Percentiles rank a stretch among this genome's conserved stretches.
These are phyloP conservation scores for Zapus hudsonius DNA, from an alignment of 2,113 vertebrate species.

Conservation along the genomic window DNA sequence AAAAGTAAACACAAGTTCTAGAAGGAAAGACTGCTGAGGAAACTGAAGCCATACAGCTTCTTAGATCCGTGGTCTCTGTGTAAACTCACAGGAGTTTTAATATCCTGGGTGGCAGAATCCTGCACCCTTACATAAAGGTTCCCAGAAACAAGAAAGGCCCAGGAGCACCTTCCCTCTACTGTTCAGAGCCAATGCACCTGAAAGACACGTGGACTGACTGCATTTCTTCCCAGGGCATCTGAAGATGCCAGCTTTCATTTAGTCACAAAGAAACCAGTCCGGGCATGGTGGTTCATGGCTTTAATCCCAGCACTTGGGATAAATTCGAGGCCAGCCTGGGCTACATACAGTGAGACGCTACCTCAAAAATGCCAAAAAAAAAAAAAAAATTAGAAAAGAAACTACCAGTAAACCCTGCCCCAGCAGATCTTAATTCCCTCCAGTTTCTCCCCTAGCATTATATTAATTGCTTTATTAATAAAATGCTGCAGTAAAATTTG, in stretches of 20 bases:
- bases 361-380: no score
- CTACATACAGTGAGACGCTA: no score
- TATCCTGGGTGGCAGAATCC: background rate
- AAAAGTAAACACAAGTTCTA: slow-evolving; percentile 44
- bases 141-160: slow-evolving; percentile 11
- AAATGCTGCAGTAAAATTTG: slow-evolving; percentile 62
- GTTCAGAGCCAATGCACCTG: background rate
- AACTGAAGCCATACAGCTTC: background rate
- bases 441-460: background rate
- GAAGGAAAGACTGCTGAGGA: background rate
- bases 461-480: slow-evolving; percentile 63
- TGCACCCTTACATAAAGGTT: slow-evolving; percentile 52
- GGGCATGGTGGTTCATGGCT: no score
- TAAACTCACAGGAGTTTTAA: background rate
- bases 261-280: slow-evolving; percentile 35
- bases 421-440: slow-evolving; percentile 35
- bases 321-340: no score
- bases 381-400: no score
- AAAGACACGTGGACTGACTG: background rate
- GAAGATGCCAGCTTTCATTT: slow-evolving; percentile 24
- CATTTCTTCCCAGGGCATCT: background rate
- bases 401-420: background rate
- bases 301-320: no score
- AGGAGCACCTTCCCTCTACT: background rate
- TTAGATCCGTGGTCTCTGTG: background rate